Evolutionary conservation across 2,113 vertebrate genomes (phyloP).

Genomic region (Microtus pennsylvanicus): DNA sequence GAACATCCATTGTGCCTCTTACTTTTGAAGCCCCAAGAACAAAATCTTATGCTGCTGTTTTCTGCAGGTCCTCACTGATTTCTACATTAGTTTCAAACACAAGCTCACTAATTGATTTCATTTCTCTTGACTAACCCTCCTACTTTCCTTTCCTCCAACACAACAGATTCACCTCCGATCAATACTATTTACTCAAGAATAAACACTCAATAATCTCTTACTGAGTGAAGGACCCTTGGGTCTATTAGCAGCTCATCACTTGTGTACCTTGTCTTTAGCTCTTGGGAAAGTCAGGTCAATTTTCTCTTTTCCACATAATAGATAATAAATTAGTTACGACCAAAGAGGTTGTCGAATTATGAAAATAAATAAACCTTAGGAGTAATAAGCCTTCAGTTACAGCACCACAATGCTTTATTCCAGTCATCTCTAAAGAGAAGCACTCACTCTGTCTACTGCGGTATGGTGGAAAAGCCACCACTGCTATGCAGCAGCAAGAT

Average conservation of each 20-base stretch:
- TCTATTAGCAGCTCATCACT: not conserved
- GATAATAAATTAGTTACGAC: not conserved
- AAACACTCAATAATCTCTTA: not conserved
- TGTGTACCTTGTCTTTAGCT: not conserved
- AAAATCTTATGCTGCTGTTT: not conserved
- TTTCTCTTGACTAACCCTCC: not conserved
- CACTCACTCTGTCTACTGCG: no score
- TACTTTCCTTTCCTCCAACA: not conserved
- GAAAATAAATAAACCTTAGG: not conserved
- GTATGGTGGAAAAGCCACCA: not conserved
- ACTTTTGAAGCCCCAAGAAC: not conserved
- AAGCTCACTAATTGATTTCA: not conserved
- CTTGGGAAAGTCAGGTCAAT: not conserved
- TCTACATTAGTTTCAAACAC: not conserved
- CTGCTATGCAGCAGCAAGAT: not conserved
- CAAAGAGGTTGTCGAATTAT: not conserved
- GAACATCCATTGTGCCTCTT: not conserved
- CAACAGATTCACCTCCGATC: not conserved
- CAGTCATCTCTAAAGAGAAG: not conserved
- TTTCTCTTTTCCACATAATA: not conserved
- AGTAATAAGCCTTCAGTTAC: not conserved
- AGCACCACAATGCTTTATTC: not conserved
- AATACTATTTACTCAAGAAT: not conserved
- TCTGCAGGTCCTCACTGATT: not conserved
- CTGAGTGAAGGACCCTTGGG: not conserved